Base-by-base conservation (phyloP, 2,113 vertebrate species). In the Monarcha castaneiventris region DNA sequence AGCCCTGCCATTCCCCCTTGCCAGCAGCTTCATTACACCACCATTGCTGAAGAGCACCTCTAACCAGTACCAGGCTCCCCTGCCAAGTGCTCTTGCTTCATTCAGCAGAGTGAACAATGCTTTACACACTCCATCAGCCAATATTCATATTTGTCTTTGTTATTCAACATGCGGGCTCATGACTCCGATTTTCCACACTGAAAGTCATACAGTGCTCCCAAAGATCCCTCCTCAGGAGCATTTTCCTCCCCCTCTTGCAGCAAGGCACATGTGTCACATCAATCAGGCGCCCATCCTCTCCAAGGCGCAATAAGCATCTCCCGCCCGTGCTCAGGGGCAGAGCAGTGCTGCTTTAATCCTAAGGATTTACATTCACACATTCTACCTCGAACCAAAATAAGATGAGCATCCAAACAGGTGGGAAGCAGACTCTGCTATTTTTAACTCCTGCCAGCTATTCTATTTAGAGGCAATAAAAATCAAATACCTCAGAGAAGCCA, bases 371-470 rank as follows among this genome's bases (percentile, higher is more conserved):
- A 69, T 39, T 83, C 79, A 76, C 17, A 13, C 59, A 39, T 93
- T 95, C 93, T 73, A 71, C 64, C 68, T 83, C 0, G 0, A 87
- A 74, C 44, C 61, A 67, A 94, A 93, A 71, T 64, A 75, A 86
- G 75, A 79, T 0, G 0, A 90, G 79, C 55, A 84, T 84, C 86
- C 84, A 71, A 94, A 93, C 95, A 96, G 91, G 95, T 95, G 94
- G 95, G 95, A 97, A 92, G 89, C 93, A 94, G 84, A 51, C 61
- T 67, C 30, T 6, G 59, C 68, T 96, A 93, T 95, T 96, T 95
- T 92, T 96, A 94, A 81, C 68, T 92, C n/a, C 93, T 81, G 82
- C 35, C 79, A 90, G 88, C 61, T 92, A 39, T 48, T 81, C 86
- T 71, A 49, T 75, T 92, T 80, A 58, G 76, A 80, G 26, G 63